Base-by-base conservation (phyloP, 2,888 invertebrate genomes). In the Macaria liturata region DNA sequence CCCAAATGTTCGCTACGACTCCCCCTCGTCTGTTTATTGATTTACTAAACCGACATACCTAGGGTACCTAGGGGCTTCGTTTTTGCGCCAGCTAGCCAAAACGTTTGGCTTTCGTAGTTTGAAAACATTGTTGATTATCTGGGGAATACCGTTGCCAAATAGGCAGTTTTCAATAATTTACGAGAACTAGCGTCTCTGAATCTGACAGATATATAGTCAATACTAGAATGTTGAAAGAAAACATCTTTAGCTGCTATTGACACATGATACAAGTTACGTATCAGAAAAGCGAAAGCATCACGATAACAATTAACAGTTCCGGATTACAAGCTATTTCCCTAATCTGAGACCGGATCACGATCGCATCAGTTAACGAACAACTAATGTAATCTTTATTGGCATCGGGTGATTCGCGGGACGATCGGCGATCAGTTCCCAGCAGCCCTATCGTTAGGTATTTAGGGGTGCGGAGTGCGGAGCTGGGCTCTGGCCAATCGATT, bases 401-500 rank as follows among this genome's bases (percentile, higher is more conserved):
- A 37, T 46, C 51, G 43, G 57, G 55, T 57, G 55, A 62, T 58
- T 55, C 61, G 62, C 60, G 60, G 55, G 44, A 51, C 47, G 56
- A 65, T 62, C 61, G 59, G 59, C 61, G 62, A 72, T 69, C 45
- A 62, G 70, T 72, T 66, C 61, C 64, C 64, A 71, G 71, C 82
- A 82, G 62, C 84, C 85, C 83, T 81, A 75, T 62, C 71, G 73
- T 78, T 80, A 80, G 79, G 75, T 71, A 81, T 83, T 60, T 78
- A 81, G 80, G 88, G 86, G 87, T 82, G 85, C 71, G 75, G 65
- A 61, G 71, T 62, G 66, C 69, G 58, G 37, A 47, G 44, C 78
- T 75, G 76, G 80, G 71, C 79, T 78, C 74, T 75, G 65, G 79
- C 71, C 84, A 86, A 91, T 90, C 89, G 89, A 90, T 90, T 84